phyloP scores from a whole-genome alignment of 2,113 vertebrate genomes.

The Xiphophorus maculatus region DNA sequence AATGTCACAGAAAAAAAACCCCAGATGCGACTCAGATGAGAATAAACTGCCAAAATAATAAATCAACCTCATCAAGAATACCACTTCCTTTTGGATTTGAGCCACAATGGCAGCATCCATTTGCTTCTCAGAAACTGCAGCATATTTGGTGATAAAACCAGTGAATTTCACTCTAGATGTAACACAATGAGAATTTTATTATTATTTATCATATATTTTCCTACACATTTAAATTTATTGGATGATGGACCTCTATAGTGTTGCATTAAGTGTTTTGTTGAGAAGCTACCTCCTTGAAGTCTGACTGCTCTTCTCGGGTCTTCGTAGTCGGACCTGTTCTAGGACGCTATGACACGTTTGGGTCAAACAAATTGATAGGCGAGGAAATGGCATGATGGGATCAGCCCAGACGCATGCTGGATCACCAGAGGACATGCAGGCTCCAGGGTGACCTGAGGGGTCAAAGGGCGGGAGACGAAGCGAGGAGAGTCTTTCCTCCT shows the following conservation, averaged over 20 bases:
- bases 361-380: neutral
- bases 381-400: constrained; percentile 45
- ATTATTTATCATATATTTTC: too few species aligned
- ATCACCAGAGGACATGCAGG: constrained; percentile 43
- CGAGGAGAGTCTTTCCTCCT: neutral
- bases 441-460: constrained; percentile 2
- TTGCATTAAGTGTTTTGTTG: constrained; percentile 27
- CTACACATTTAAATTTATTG: neutral
- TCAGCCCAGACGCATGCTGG: constrained; percentile 47
- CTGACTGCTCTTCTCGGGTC: neutral
- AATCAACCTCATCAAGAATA: neutral
- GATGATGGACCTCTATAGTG: constrained; percentile 11
- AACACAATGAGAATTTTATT: too few species aligned
- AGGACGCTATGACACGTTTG: neutral
- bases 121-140: too few species aligned
- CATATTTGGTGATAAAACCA: too few species aligned
- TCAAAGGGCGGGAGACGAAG: constrained; percentile 9
- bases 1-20: neutral
- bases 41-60: neutral
- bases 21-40: neutral
- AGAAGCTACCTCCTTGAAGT: neutral
- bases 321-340: too few species aligned
- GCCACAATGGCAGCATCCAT: too few species aligned
- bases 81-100: too few species aligned
- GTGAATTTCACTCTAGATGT: too few species aligned